A percentile compares a stretch with the other conserved stretches of the same genome.
Conservation (phyloP, 2,888 invertebrate genomes). For the Coecobrya sp. region DNA sequence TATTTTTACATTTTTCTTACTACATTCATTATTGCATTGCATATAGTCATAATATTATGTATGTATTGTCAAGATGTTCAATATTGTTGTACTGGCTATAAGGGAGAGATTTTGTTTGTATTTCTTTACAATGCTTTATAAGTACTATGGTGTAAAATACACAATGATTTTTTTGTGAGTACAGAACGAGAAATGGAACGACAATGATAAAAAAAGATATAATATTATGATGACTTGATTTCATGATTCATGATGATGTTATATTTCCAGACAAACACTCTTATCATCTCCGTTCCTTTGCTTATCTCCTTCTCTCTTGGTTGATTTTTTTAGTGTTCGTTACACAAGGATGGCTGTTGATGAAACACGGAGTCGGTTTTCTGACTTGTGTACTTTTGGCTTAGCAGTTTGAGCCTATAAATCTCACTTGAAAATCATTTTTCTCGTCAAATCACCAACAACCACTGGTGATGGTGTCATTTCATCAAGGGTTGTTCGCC, state of each 20-base stretch:
- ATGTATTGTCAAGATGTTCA: conserved; percentile 15
- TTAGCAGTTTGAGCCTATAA: conserved; percentile 78
- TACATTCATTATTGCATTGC: neutral
- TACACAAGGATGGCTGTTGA: conserved; percentile 71
- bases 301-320: conserved; percentile 67
- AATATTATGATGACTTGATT: conserved; percentile 61
- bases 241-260: conserved; percentile 78
- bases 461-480: conserved; percentile 58
- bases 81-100: neutral
- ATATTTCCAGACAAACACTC: conserved; percentile 80
- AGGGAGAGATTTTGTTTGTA: conserved; percentile 23
- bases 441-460: conserved; percentile 74
- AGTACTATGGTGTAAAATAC: conserved; percentile 16
- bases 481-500: conserved; percentile 32
- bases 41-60: neutral
- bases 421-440: conserved; percentile 79
- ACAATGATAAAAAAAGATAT: conserved; percentile 72
- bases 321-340: conserved; percentile 71
- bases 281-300: conserved; percentile 69
- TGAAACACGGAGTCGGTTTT: conserved; percentile 62
- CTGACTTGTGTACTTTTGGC: conserved; percentile 77
- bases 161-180: too few species aligned
- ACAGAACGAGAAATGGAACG: conserved; percentile 63
- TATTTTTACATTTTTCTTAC: neutral
- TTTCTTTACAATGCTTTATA: neutral